phyloP scores from a whole-genome alignment of 1,140 invertebrate species.

The Trinorchestia longiramus region DNA sequence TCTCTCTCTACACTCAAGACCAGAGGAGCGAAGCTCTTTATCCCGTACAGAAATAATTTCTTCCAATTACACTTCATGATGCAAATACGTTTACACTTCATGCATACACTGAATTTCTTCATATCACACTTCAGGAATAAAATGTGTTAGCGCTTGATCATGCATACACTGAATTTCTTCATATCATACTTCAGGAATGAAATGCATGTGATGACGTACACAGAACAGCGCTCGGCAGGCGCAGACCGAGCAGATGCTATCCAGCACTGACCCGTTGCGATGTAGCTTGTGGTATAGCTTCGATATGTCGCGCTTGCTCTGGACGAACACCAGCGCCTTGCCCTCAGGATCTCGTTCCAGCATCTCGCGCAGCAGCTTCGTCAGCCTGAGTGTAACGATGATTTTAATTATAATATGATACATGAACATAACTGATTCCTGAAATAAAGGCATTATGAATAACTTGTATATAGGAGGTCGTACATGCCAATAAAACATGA shows the following conservation, averaged over 20 bases:
- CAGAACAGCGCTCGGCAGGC: no score
- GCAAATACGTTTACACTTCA: no score
- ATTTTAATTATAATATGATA: no score
- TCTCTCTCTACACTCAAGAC: not conserved
- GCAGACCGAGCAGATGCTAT: not conserved
- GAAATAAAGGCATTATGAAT: no score
- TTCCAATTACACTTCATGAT: not conserved
- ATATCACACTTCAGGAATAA: not conserved
- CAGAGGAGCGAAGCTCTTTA: not conserved
- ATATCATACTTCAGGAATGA: no score
- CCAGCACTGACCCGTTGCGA: not conserved
- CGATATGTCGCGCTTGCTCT: conserved; percentile 76
- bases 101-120: no score
- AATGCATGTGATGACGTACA: no score
- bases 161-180: no score
- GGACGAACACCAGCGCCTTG: conserved; percentile 73
- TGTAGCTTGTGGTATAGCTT: conserved; percentile 69
- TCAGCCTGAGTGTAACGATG: not conserved
- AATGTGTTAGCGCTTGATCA: no score
- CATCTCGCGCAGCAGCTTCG: not conserved
- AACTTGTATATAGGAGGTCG: no score
- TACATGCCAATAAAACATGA: no score
- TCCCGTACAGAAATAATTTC: not conserved
- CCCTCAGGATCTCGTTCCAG: not conserved
- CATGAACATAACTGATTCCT: no score